Percentiles rank a stretch among this genome's conserved stretches.
These are phyloP conservation scores for Argynnis bischoffii DNA, from an alignment of 2,888 invertebrate species.

Conservation along the genomic window DNA sequence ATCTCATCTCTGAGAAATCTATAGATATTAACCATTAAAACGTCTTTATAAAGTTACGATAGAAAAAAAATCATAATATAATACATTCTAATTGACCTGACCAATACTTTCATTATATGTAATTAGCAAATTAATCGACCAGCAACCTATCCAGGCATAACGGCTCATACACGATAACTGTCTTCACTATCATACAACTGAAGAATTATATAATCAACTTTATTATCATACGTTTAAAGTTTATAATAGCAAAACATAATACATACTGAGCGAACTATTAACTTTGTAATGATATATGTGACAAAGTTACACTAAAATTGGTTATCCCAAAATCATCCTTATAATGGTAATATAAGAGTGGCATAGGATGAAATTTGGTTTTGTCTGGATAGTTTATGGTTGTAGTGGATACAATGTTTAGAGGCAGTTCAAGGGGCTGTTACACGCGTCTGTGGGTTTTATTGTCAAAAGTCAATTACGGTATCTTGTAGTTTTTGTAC, in stretches of 20 bases:
- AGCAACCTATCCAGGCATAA: not conserved
- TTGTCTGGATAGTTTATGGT: conserved; percentile 39
- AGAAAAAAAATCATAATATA: too few relatives aligned
- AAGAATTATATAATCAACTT: not conserved
- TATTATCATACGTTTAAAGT: not conserved
- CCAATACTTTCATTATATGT: not conserved
- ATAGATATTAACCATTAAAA: too few relatives aligned
- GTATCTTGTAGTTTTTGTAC: conserved; percentile 27
- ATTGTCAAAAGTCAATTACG: conserved; percentile 43
- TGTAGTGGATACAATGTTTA: conserved; percentile 39
- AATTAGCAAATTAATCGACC: not conserved
- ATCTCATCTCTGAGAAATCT: too few relatives aligned
- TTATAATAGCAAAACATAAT: not conserved
- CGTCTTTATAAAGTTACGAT: too few relatives aligned
- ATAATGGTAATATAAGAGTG: not conserved
- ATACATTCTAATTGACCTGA: not conserved
- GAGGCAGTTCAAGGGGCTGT: conserved; percentile 37
- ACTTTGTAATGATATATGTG: conserved; percentile 2
- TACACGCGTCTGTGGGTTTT: conserved; percentile 43
- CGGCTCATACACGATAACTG: not conserved
- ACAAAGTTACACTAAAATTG: conserved; percentile 2
- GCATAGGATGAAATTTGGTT: not conserved
- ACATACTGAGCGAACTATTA: conserved; percentile 4
- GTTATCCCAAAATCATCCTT: not conserved
- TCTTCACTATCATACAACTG: not conserved